A percentile compares a stretch with the other conserved stretches of the same genome.
phyloP scores from a whole-genome alignment of 2,888 invertebrate genomes.

The Dasysyrphus albostriatus region DNA sequence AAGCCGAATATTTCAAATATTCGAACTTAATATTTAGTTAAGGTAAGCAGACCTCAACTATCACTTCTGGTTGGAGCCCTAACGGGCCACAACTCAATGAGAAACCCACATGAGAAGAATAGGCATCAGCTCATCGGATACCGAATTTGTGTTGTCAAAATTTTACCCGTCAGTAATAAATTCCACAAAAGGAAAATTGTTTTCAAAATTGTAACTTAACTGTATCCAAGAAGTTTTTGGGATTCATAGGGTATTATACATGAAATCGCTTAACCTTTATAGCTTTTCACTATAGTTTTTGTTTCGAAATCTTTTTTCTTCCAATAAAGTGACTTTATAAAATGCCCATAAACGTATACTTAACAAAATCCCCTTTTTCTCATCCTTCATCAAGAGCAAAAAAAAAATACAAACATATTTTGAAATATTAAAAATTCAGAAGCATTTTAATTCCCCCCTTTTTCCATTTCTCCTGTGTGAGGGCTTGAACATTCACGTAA shows the following conservation, averaged over 20 bases:
- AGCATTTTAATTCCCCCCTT: slow-evolving; percentile 52
- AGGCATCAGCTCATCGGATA: too few species aligned
- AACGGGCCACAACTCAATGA: too few species aligned
- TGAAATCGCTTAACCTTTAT: neutral
- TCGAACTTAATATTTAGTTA: too few species aligned
- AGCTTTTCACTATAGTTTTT: slow-evolving; percentile 20
- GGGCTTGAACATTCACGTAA: slow-evolving; percentile 18
- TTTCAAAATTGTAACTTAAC: too few species aligned
- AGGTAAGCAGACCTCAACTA: too few species aligned
- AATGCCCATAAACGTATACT: slow-evolving; percentile 45
- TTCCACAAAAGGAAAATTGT: too few species aligned
- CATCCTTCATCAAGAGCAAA: neutral
- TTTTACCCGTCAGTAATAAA: too few species aligned
- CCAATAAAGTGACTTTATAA: neutral
- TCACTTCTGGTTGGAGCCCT: too few species aligned
- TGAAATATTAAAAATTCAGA: slow-evolving; percentile 75
- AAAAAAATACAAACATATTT: slow-evolving; percentile 48
- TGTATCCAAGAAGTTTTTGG: too few species aligned
- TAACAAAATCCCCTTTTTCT: neutral
- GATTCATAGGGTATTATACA: slow-evolving; percentile 21
- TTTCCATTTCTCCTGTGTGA: neutral
- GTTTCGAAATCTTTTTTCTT: neutral
- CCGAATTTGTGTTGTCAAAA: too few species aligned
- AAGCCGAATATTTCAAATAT: too few species aligned
- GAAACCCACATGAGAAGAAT: too few species aligned